These are phyloP conservation scores for Portunus trituberculatus DNA, from an alignment of 1,140 invertebrate species.

Conservation along the genomic window DNA sequence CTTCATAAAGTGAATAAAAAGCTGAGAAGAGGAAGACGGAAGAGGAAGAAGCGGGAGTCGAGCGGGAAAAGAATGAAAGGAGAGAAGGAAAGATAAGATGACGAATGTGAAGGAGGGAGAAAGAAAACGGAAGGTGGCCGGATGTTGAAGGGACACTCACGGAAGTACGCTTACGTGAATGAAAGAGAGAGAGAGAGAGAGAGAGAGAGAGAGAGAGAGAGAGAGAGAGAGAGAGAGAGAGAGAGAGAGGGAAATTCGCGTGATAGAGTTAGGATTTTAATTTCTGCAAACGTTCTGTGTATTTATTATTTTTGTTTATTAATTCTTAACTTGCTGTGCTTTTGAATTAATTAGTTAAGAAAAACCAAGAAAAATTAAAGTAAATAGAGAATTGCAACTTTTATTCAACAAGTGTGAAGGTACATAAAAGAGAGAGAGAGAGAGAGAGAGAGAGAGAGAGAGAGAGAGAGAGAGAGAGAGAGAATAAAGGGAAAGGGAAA, in stretches of 20 bases:
- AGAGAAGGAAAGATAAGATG: background rate
- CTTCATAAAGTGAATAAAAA: too few relatives aligned
- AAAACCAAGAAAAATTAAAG: too few relatives aligned
- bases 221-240: background rate
- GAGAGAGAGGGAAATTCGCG: too few relatives aligned
- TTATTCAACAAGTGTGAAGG: too few relatives aligned
- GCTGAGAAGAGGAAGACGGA: background rate
- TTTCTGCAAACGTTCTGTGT: too few relatives aligned
- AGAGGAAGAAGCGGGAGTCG: background rate
- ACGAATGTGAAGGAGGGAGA: background rate
- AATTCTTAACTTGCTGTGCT: too few relatives aligned
- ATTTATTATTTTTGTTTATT: too few relatives aligned
- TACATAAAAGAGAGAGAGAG: too few relatives aligned
- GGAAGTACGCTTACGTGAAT: background rate
- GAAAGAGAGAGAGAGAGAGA: conserved; percentile 6
- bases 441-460: background rate
- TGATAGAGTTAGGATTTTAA: too few relatives aligned
- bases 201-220: conserved; percentile 45
- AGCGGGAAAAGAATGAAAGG: background rate
- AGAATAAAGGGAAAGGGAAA: background rate
- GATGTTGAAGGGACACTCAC: background rate
- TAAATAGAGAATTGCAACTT: too few relatives aligned
- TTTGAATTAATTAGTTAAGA: too few relatives aligned
- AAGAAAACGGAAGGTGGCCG: background rate
- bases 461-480: background rate